Conservation (phyloP, 1,140 invertebrate genomes). For the Hesperophylax magnus region DNA sequence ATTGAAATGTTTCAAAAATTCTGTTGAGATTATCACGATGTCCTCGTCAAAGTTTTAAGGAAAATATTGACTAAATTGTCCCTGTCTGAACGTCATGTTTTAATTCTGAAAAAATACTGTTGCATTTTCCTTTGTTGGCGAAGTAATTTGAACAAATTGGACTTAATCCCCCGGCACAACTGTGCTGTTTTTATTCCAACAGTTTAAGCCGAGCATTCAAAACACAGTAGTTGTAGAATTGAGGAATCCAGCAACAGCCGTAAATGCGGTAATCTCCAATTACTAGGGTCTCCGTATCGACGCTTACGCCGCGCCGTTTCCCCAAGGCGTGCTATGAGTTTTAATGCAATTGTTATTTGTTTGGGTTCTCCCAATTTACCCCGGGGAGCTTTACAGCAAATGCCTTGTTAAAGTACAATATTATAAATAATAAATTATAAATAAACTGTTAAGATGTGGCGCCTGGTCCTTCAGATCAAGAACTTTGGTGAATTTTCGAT, state of each 20-base stretch:
- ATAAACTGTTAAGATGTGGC: background rate
- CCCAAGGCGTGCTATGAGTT: slow-evolving; percentile 18
- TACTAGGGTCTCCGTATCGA: slow-evolving; percentile 24
- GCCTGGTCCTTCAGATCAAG: background rate
- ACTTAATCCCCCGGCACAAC: slow-evolving; percentile 13
- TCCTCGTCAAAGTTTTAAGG: no score
- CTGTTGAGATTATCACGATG: no score
- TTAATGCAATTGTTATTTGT: slow-evolving; percentile 38
- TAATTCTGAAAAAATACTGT: background rate
- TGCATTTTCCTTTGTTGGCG: slow-evolving; percentile 4
- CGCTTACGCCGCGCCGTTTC: slow-evolving; percentile 8
- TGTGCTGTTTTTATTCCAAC: slow-evolving; percentile 1
- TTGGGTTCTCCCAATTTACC: background rate
- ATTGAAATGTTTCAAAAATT: no score
- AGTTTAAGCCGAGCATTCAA: slow-evolving; percentile 24
- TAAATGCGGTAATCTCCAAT: slow-evolving; percentile 49
- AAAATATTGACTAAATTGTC: no score
- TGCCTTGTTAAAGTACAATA: slow-evolving; percentile 26
- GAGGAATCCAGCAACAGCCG: slow-evolving; percentile 27
- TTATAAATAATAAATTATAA: slow-evolving; percentile 23
- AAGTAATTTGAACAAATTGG: slow-evolving; percentile 11
- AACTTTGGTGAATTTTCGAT: slow-evolving; percentile 14
- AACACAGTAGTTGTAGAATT: slow-evolving; percentile 35
- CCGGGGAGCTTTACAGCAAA: background rate
- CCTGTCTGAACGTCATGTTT: background rate